These are phyloP conservation scores for Notamacropus eugenii DNA, from an alignment of 2,797 vertebrate species.

Conservation along the genomic window DNA sequence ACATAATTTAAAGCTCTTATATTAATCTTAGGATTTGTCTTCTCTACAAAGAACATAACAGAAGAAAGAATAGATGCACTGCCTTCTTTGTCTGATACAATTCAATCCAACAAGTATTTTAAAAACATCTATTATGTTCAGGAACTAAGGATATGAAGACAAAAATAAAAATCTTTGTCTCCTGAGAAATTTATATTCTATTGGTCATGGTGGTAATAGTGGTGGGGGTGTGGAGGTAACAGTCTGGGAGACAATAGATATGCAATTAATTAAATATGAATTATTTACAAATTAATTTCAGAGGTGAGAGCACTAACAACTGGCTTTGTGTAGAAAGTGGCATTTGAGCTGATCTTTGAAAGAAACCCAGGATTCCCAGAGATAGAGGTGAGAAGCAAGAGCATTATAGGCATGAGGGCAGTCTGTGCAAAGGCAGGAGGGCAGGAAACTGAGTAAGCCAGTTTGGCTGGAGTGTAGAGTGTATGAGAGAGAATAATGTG, in stretches of 20 bases:
- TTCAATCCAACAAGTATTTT: not conserved
- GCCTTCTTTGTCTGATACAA: not conserved
- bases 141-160: not conserved
- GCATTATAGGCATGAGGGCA: not conserved
- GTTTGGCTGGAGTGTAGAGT: not conserved
- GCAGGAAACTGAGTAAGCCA: not conserved
- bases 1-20: not conserved
- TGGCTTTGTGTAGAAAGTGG: not conserved
- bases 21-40: not conserved
- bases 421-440: not conserved
- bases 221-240: not conserved
- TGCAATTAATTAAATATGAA: not conserved
- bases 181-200: not conserved
- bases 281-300: not conserved
- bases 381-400: not conserved
- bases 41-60: not conserved
- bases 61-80: not conserved
- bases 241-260: not conserved
- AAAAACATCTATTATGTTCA: not conserved
- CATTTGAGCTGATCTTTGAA: not conserved
- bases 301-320: not conserved
- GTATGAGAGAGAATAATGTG: not conserved
- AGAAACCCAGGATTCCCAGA: not conserved
- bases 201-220: not conserved
- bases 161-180: not conserved